Evolutionary conservation across 1,140 invertebrate genomes (phyloP).

Genomic region (Chrysomallon squamiferum): DNA sequence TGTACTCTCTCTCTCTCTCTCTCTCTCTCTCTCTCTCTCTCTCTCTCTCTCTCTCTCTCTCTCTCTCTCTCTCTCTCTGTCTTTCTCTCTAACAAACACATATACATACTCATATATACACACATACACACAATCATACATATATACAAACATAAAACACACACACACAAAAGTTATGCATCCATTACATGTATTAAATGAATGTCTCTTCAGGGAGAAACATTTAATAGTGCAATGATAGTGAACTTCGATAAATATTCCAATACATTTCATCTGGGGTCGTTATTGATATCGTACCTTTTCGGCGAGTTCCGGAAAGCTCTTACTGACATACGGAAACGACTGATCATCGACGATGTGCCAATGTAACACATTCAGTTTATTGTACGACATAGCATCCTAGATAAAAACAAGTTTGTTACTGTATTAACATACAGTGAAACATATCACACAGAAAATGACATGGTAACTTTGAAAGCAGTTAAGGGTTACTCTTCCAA

Average conservation of each 20-base stretch:
- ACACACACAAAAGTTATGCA: neutral
- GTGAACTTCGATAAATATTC: too few species aligned
- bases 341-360: conserved; percentile 71
- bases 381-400: conserved; percentile 57
- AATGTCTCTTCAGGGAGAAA: neutral
- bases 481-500: too few species aligned
- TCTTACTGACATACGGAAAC: conserved; percentile 67
- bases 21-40: neutral
- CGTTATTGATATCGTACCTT: conserved; percentile 48
- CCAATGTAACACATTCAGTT: conserved; percentile 70
- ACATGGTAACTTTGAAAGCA: neutral
- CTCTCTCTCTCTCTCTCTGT: neutral
- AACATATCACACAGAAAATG: neutral
- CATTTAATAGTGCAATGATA: too few species aligned
- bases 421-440: neutral
- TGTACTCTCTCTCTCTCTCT: neutral
- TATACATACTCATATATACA: neutral
- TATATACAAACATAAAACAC: too few species aligned
- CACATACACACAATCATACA: neutral
- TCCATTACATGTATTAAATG: neutral
- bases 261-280: too few species aligned
- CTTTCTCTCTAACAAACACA: neutral
- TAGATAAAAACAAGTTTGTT: conserved; percentile 14
- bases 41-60: conserved; percentile 1
- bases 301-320: conserved; percentile 64